Evolutionary conservation across 1,140 invertebrate species (phyloP), one percentile per base, ranked within the genome.

Genomic region (Drosophila kanapiae): DNA sequence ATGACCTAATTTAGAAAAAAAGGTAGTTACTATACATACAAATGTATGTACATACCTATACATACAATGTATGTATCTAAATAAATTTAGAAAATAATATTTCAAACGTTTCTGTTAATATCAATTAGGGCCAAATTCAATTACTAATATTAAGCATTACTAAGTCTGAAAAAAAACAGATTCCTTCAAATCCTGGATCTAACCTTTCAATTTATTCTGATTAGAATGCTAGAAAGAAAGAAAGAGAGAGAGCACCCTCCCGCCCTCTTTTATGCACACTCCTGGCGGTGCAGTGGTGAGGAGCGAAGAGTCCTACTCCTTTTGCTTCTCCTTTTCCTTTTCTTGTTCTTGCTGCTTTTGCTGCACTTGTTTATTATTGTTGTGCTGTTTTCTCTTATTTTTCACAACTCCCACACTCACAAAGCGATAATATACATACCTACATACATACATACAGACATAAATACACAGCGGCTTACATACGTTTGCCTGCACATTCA

Each of bases 321-420:
- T 68, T 59, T 0, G 49, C 49, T 33, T 51, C 29, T 48, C 51
- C 78, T 63, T 61, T 31, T 61, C 23, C 31, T 16, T 61, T 53
- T 37, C 35, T 23, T 54, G 9, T 37, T 82, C 64, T 77, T 82
- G 60, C 47, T 64, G 40, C 80, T 70, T 68, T 62, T 64, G 72
- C 75, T 82, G 77, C 80, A 59, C 45, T 62, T 74, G 75, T 78
- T 59, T 58, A 49, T 61, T 72, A 72, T 61, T 79, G 53, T 62
- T 79, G 58, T 56, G 31, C 23, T 31, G 45, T 54, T 51, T 42
- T 43, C 33, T 38, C 9, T 23, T 67, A 56, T 53, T 33, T 75
- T 43, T 68, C 37, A 27, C 40, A 56, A 61, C 54, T 45, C 75
- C 14, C 57, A 35, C 53, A 51, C 64, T 48, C 54, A 23, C 49